Evolutionary conservation across 2,797 vertebrate genomes (phyloP), one percentile per base, ranked within the genome.

Genomic region (Melanotaenia maccullochi): DNA sequence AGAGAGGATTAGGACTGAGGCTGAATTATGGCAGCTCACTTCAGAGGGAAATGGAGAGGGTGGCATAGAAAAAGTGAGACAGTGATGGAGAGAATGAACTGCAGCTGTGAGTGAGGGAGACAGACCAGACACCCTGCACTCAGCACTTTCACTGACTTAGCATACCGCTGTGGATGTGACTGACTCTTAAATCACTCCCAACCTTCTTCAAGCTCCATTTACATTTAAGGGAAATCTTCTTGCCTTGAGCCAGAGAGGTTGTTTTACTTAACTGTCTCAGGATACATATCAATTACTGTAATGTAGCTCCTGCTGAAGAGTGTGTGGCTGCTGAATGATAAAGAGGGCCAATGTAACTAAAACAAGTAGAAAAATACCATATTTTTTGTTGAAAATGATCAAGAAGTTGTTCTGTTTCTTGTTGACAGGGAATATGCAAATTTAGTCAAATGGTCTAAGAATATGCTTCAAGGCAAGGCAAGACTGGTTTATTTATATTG

Each of bases 131-230:
- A 66, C 79, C 78, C 81, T 72, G 81, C 82, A 81, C 87, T 93
- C 90, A 90, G 90, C 88, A 89, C 86, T 91, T 92, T 88, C 78
- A 82, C 90, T 85, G 85, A 89, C 86, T 88, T 88, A 85, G 81
- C 84, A 84, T 86, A 87, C 80, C 79, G 76, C 85, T 77, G 80
- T 64, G 76, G 76, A 87, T 86, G 89, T 84, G 89, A 81, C 87
- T 33, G 79, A 75, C 76, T 91, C 90, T 81, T 93, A 92, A 93
- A 93, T 94, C 92, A 93, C 84, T 88, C 81, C 66, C 67, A 73
- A 71, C 74, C 73, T 63, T 83, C 84, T 85, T 80, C 71, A 59
- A 86, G 78, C 77, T 74, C 72, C 81, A 87, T 92, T 92, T 90
- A 87, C 87, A 91, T 90, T 90, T 90, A 85, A 84, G 84, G 87